Evolutionary conservation across 2,797 vertebrate genomes (phyloP).

Genomic region (Platalea minor): DNA sequence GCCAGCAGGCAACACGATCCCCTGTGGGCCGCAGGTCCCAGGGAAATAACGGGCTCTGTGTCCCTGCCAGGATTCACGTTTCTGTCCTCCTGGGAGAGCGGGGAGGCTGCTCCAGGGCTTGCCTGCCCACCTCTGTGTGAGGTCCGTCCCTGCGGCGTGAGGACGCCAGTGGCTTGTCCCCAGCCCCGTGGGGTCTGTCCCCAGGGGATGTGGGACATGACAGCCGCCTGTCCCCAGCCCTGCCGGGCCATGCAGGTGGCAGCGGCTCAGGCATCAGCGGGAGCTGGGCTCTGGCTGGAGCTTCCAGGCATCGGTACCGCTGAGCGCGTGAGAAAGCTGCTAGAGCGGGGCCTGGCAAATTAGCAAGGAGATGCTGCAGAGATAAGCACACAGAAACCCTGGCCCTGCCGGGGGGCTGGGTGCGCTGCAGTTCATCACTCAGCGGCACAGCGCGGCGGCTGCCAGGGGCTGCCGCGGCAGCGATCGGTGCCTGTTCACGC

Average conservation of each 20-base stretch:
- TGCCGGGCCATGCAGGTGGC: rapidly evolving
- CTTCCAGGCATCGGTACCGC: neutral
- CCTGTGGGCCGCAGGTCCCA: neutral
- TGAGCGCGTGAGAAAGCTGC: neutral
- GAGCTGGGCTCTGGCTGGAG: neutral
- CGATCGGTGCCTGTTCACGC: rapidly evolving
- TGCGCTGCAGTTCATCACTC: neutral
- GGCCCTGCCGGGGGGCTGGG: rapidly evolving
- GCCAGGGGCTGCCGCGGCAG: rapidly evolving
- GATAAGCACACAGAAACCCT: neutral
- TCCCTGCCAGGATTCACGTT: neutral
- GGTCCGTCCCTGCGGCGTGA: neutral
- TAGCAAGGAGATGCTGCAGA: neutral
- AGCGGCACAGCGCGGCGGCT: neutral
- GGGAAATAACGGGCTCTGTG: neutral
- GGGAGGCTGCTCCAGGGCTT: neutral
- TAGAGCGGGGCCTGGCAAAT: neutral
- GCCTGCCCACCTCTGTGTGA: neutral
- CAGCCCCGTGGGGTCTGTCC: neutral
- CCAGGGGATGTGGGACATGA: neutral
- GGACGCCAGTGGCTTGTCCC: neutral
- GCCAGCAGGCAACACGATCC: neutral
- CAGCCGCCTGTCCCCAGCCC: neutral
- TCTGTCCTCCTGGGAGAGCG: neutral
- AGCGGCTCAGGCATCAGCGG: rapidly evolving